A percentile compares a stretch with the other conserved stretches of the same genome.
phyloP scores from a whole-genome alignment of 1,140 invertebrate genomes.

The Plectrocnemia conspersa region DNA sequence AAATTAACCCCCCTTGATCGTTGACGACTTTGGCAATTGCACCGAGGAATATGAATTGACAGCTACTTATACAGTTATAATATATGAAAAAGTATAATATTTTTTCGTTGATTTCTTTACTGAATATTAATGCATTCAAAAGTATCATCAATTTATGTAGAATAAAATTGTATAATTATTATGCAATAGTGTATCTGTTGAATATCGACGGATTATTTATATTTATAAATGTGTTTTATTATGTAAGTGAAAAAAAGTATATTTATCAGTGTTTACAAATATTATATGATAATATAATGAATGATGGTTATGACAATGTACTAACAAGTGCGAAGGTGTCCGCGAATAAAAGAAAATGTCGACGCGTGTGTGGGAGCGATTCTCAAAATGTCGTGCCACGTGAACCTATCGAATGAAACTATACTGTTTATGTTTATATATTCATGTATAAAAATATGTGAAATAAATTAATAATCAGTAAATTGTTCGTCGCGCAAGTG shows the following conservation, averaged over 20 bases:
- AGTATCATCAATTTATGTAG: slow-evolving; percentile 19
- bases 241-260: slow-evolving; percentile 17
- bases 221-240: slow-evolving; percentile 15
- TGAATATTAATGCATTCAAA: slow-evolving; percentile 27
- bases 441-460: too few species aligned
- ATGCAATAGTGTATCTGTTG: slow-evolving; percentile 23
- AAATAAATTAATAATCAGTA: too few species aligned
- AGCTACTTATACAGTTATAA: slow-evolving; percentile 18
- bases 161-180: slow-evolving; percentile 3
- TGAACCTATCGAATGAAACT: not conserved
- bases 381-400: slow-evolving; percentile 1
- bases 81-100: slow-evolving; percentile 25
- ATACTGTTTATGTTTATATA: not conserved
- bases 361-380: slow-evolving; percentile 4
- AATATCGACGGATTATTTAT: slow-evolving; percentile 21
- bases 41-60: slow-evolving; percentile 28
- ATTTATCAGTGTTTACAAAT: slow-evolving; percentile 23
- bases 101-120: slow-evolving; percentile 16
- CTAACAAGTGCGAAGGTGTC: slow-evolving; percentile 18
- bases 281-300: slow-evolving; percentile 14
- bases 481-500: slow-evolving; percentile 28
- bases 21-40: slow-evolving; percentile 30
- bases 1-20: slow-evolving; percentile 22
- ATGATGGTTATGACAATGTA: slow-evolving; percentile 8
- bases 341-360: slow-evolving; percentile 12